A percentile compares a stretch with the other conserved stretches of the same genome.
Evolutionary conservation across 2,113 vertebrate species (phyloP).

Genomic region (Triplophysa tibetana): DNA sequence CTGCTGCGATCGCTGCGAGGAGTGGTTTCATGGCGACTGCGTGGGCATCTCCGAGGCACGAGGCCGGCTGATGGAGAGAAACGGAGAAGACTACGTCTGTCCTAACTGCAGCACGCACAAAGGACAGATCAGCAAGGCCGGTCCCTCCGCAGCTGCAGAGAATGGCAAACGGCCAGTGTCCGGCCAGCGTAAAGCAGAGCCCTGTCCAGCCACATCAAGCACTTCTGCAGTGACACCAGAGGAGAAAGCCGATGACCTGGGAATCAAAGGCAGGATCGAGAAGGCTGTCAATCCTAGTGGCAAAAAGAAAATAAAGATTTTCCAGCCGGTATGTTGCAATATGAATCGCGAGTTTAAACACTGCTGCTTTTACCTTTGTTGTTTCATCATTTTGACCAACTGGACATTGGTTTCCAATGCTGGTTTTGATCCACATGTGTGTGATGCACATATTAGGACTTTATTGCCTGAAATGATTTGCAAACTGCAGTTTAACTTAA

Average conservation of each 20-base stretch:
- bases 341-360: background rate
- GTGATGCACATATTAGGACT: background rate
- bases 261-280: slow-evolving; percentile 98
- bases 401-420: background rate
- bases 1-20: slow-evolving; percentile 97
- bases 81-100: slow-evolving; percentile 97
- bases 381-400: background rate
- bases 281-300: slow-evolving; percentile 94
- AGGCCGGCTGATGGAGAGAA: slow-evolving; percentile 90
- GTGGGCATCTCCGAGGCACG: slow-evolving; percentile 97
- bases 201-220: slow-evolving; percentile 13
- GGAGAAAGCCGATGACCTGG: slow-evolving; percentile 85
- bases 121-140: slow-evolving; percentile 71
- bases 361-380: background rate
- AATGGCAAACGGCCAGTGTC: slow-evolving; percentile 60
- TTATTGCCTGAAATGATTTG: background rate
- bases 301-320: slow-evolving; percentile 99
- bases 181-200: slow-evolving; percentile 51
- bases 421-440: background rate
- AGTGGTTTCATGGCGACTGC: slow-evolving; percentile 98
- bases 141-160: slow-evolving; percentile 64
- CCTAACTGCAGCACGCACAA: slow-evolving; percentile 92
- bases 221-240: slow-evolving; percentile 64
- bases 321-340: slow-evolving; percentile 88
- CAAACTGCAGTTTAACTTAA: background rate